Evolutionary conservation across 2,888 invertebrate genomes (phyloP).

Genomic region (Petrolisthes cinctipes): DNA sequence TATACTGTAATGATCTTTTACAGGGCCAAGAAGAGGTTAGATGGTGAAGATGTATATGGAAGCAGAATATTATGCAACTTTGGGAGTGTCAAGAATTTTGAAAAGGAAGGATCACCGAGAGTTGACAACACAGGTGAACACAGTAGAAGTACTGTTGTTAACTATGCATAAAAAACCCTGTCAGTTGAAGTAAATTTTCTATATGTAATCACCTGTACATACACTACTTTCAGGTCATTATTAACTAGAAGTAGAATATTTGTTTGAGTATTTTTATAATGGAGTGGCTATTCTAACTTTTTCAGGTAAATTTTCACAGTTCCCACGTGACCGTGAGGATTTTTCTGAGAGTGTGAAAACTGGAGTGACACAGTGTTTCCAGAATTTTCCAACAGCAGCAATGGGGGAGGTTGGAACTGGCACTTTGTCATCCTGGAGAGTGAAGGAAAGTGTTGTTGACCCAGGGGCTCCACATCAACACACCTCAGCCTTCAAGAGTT

Average conservation of each 20-base stretch:
- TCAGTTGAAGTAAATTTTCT: too few relatives aligned
- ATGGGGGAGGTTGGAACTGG: constrained; percentile 45
- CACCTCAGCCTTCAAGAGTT: constrained; percentile 43
- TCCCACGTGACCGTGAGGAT: background rate
- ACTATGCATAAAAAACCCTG: too few relatives aligned
- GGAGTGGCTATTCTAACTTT: background rate
- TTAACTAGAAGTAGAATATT: background rate
- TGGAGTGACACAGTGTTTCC: background rate
- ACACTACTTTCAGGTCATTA: background rate
- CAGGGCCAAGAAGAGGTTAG: constrained; percentile 64
- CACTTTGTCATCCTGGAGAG: constrained; percentile 31
- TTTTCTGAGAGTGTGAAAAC: constrained; percentile 16
- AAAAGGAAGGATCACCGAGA: constrained; percentile 51
- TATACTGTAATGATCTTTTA: background rate
- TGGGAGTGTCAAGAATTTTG: constrained; percentile 35
- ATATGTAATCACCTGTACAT: background rate
- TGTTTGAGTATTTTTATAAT: background rate
- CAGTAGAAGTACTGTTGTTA: too few relatives aligned
- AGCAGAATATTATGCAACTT: constrained; percentile 50
- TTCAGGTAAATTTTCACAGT: constrained; percentile 22
- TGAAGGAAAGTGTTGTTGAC: constrained; percentile 29
- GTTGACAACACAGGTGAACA: constrained; percentile 16
- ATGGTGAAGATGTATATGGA: constrained; percentile 63
- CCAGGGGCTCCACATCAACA: constrained; percentile 17
- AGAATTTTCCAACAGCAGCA: constrained; percentile 1